Evolutionary conservation across 53 echinoderm and acorn worm genomes (phyloP), one percentile per base, ranked within the genome.

Genomic region (Astropecten irregularis): DNA sequence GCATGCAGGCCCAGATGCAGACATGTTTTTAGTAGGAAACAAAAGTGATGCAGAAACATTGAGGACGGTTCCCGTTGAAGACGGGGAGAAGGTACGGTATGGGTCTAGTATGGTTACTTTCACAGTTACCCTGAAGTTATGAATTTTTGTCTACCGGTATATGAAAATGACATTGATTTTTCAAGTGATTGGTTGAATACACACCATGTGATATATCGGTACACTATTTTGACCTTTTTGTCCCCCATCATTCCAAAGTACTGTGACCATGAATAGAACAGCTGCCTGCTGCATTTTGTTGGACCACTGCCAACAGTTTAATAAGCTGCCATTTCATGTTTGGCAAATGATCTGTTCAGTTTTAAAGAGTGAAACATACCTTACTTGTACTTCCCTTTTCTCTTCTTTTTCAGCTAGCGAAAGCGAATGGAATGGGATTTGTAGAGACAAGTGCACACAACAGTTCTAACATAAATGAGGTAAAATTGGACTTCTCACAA

Each of bases 381-480:
- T 40, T 15, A 16, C 19, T 18, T 86, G 26, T 33, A 48, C 19
- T 66, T 55, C n/a, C n/a, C 1, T 25, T 33, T 2, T 59, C 46
- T 66, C 60, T 62, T 47, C 11, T 53, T 59, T 23, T 69, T 30
- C 70, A 97, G 97, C 90, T 92, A 82, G 97, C 97, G 3, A 94
- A 90, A 59, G 76, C 87, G 47, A 86, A 89, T 37, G 90, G 89
- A 47, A 89, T 94, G 81, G 83, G 79, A 20, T 97, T 94, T 40
- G 66, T 91, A 21, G 97, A 97, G 69, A 89, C 92, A 22, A 97
- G 97, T 88, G 97, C 97, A 32, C 89, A 89, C 57, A 88, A 71
- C 67, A 92, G 89, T 50, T 65, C 87, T 10, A 93, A 97, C 71
- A 88, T 97, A 38, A 47, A 94, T 39, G 71, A 88, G 83, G 97